phyloP scores from a whole-genome alignment of 2,888 invertebrate species.

The Ophion slaviceki region DNA sequence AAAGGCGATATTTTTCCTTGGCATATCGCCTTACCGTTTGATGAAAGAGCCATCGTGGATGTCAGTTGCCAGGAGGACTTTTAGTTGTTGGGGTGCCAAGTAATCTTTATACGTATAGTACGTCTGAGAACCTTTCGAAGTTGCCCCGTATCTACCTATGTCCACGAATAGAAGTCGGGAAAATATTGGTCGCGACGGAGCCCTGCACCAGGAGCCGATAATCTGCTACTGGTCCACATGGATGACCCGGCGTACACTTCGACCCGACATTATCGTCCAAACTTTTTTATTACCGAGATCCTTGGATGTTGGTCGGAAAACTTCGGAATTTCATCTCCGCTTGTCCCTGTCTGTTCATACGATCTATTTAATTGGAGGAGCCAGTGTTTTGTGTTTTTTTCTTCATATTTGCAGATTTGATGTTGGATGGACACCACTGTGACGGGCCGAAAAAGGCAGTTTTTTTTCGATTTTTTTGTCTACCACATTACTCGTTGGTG shows the following conservation, averaged over 20 bases:
- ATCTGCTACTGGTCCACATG: slow-evolving; percentile 63
- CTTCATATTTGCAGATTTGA: background rate
- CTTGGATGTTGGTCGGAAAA: slow-evolving; percentile 47
- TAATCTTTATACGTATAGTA: slow-evolving; percentile 18
- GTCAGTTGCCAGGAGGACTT: slow-evolving; percentile 49
- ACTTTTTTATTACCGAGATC: slow-evolving; percentile 59
- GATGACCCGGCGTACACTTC: background rate
- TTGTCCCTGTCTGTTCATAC: background rate
- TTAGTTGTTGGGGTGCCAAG: slow-evolving; percentile 29
- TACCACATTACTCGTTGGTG: too few species aligned
- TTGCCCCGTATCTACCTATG: background rate
- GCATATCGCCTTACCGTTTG: slow-evolving; percentile 26
- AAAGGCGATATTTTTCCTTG: slow-evolving; percentile 11
- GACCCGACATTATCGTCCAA: background rate
- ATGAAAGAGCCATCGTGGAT: slow-evolving; percentile 43
- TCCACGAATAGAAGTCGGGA: slow-evolving; percentile 15
- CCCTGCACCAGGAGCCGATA: slow-evolving; percentile 62
- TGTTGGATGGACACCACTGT: too few species aligned
- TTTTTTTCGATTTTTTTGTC: background rate
- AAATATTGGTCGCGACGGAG: slow-evolving; percentile 34
- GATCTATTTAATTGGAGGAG: background rate
- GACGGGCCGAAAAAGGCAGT: background rate
- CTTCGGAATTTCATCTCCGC: slow-evolving; percentile 30
- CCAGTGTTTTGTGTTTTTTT: background rate
- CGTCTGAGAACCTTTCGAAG: background rate